Conservation (phyloP, 2,113 vertebrate species). For the Rhinolophus ferrumequinum region DNA sequence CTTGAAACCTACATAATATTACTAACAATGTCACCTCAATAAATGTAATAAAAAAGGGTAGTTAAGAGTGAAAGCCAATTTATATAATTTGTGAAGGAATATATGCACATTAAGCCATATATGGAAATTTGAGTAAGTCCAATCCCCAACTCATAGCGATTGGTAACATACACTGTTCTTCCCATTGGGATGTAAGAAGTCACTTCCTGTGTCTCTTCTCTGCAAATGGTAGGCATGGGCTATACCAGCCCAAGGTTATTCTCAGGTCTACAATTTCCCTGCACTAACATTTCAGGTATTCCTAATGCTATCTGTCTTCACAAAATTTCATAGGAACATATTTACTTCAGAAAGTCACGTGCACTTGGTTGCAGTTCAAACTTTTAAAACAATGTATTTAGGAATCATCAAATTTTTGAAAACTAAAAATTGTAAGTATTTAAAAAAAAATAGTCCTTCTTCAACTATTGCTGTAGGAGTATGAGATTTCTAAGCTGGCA, state of each 20-base stretch:
- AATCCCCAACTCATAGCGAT: background rate
- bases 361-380: background rate
- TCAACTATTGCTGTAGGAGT: background rate
- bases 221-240: background rate
- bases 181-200: background rate
- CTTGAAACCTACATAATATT: too few species aligned
- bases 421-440: background rate
- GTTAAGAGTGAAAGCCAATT: constrained; percentile 24
- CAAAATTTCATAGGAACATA: background rate
- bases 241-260: background rate
- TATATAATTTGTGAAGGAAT: background rate
- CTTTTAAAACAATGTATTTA: background rate
- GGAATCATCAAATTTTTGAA: background rate
- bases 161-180: background rate
- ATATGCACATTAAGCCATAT: background rate
- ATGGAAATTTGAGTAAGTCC: background rate
- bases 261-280: background rate
- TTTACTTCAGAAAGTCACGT: background rate
- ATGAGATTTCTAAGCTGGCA: background rate
- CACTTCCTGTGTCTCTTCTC: background rate
- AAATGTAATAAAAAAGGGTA: background rate
- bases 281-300: background rate
- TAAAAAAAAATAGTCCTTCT: background rate
- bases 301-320: background rate
- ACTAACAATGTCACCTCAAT: too few species aligned